Conservation (phyloP, 2,888 invertebrate genomes). For the Allolobophora icterica region DNA sequence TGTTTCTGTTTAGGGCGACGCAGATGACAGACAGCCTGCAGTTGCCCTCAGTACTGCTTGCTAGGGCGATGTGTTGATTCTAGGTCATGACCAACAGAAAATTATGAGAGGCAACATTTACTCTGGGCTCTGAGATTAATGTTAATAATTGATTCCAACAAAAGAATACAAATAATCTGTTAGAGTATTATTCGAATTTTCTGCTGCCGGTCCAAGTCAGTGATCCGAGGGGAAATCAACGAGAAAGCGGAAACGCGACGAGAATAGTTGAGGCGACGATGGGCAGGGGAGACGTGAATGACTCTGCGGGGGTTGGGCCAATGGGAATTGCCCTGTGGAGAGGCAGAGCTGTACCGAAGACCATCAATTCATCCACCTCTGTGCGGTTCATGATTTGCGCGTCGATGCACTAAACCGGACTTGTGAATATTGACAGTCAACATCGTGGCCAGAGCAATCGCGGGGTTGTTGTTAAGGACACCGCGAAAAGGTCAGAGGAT, state of each 20-base stretch:
- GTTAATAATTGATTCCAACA: conserved; percentile 27
- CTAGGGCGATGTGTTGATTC: not conserved
- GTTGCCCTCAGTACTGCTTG: not conserved
- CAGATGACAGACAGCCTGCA: not conserved
- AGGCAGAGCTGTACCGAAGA: not conserved
- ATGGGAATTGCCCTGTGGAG: not conserved
- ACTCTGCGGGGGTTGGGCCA: not conserved
- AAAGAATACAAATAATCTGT: conserved; percentile 22
- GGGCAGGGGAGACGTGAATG: not conserved
- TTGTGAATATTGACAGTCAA: conserved; percentile 19
- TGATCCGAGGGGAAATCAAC: conserved; percentile 7
- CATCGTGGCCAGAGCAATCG: not conserved
- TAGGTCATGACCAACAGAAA: conserved; percentile 6
- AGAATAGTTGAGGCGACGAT: conserved; percentile 3
- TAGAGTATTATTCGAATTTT: conserved; percentile 26
- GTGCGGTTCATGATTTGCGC: conserved; percentile 8
- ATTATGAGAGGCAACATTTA: conserved; percentile 22
- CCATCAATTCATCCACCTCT: conserved; percentile 6
- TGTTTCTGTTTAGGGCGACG: not conserved
- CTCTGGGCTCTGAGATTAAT: conserved; percentile 28
- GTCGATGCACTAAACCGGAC: not conserved
- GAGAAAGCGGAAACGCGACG: not conserved
- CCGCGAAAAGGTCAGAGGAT: conserved; percentile 23
- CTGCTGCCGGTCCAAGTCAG: not conserved
- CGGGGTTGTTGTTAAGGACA: not conserved